Conservation (phyloP, 1,140 invertebrate genomes). For the Tribolium madens region DNA sequence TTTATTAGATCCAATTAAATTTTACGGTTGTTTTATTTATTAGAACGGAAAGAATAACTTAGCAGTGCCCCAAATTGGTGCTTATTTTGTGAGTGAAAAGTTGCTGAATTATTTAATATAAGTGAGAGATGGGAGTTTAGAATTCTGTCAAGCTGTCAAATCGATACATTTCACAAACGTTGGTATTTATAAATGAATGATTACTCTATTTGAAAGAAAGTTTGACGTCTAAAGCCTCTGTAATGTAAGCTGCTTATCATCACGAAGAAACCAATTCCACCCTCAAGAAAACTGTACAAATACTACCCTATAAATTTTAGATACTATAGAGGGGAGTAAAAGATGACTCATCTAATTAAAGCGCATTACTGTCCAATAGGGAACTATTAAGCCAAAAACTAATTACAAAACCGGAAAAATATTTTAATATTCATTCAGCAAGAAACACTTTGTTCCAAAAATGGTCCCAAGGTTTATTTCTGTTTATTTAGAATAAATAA, state of each 20-base stretch:
- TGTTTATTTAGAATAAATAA: no score
- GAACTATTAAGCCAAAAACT: conserved; percentile 4
- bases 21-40: conserved; percentile 6
- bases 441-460: no score
- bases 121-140: no score
- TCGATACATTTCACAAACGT: conserved; percentile 10
- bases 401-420: not conserved
- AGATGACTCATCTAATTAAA: conserved; percentile 36
- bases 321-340: not conserved
- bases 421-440: not conserved
- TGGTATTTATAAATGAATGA: not conserved
- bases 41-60: not conserved
- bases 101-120: no score
- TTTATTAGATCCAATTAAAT: conserved; percentile 27
- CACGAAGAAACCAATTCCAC: conserved; percentile 1
- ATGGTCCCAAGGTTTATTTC: no score
- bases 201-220: not conserved
- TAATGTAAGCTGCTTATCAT: conserved; percentile 1
- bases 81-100: not conserved
- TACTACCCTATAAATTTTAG: not conserved
- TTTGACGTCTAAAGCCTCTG: not conserved
- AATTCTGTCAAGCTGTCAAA: not conserved
- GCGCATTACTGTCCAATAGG: conserved; percentile 8
- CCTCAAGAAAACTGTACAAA: conserved; percentile 4
- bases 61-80: not conserved